Evolutionary conservation across 2,888 invertebrate genomes (phyloP).

Genomic region (Leucophenga maculata): DNA sequence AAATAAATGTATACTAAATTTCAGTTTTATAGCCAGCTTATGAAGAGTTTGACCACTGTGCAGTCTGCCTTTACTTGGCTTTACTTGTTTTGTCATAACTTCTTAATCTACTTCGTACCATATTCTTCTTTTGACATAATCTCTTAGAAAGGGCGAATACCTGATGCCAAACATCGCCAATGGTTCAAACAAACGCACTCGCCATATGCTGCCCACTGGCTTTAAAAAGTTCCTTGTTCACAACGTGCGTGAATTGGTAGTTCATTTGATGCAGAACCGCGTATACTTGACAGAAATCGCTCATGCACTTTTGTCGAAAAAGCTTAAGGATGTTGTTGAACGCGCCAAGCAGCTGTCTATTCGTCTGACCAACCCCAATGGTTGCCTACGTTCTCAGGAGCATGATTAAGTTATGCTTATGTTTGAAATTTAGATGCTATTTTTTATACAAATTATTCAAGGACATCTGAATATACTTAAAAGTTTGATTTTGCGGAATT

Average conservation of each 20-base stretch:
- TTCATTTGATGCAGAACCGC: conserved; percentile 98
- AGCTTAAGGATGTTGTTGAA: conserved; percentile 95
- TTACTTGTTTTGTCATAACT: too few species aligned
- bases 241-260: conserved; percentile 94
- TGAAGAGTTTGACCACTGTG: too few species aligned
- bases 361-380: conserved; percentile 95
- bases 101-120: too few species aligned
- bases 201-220: conserved; percentile 97
- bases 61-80: too few species aligned
- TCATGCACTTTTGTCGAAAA: conserved; percentile 97
- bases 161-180: conserved; percentile 99
- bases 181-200: conserved; percentile 94
- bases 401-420: conserved; percentile 89
- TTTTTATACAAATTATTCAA: conserved; percentile 52
- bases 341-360: conserved; percentile 96
- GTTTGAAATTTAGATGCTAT: conserved; percentile 51
- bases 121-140: conserved; percentile 71
- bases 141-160: conserved; percentile 86
- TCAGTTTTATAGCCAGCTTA: too few species aligned
- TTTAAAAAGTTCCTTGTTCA: conserved; percentile 96
- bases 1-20: too few species aligned
- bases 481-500: conserved; percentile 30
- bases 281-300: conserved; percentile 98
- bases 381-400: conserved; percentile 97
- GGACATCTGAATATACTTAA: conserved; percentile 56